Evolutionary conservation across 2,113 vertebrate genomes (phyloP).

Genomic region (Psilopsiagon aymara): DNA sequence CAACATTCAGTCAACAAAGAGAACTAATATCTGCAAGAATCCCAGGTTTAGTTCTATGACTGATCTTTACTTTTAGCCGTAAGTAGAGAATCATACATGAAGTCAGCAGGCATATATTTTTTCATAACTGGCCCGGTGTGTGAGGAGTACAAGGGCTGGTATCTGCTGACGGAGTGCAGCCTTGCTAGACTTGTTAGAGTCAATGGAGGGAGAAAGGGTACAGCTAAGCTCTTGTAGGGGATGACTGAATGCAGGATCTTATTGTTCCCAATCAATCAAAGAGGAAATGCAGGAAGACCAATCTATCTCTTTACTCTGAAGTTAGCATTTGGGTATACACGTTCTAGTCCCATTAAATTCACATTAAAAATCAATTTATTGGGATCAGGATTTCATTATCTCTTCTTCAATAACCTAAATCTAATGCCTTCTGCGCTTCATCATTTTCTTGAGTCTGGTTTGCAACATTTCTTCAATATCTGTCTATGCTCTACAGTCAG

Average conservation of each 20-base stretch:
- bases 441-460: not conserved
- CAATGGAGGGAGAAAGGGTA: not conserved
- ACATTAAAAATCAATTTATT: conserved; percentile 45
- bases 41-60: not conserved
- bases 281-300: conserved; percentile 17
- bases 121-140: fast-evolving
- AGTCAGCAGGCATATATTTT: not conserved
- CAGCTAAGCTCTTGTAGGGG: not conserved
- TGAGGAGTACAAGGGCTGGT: not conserved
- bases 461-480: not conserved
- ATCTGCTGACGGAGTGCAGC: not conserved
- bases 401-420: conserved; percentile 6
- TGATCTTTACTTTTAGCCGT: not conserved
- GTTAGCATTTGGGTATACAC: conserved; percentile 18
- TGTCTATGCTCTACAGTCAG: not conserved
- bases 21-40: not conserved
- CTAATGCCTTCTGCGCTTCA: not conserved
- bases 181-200: not conserved
- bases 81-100: not conserved
- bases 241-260: not conserved
- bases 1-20: not conserved
- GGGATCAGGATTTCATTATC: conserved; percentile 1
- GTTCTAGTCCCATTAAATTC: not conserved
- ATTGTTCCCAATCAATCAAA: not conserved
- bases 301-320: conserved; percentile 23